Evolutionary conservation across 2,888 invertebrate species (phyloP), one percentile per base, ranked within the genome.

Genomic region (Smittia aterrima): DNA sequence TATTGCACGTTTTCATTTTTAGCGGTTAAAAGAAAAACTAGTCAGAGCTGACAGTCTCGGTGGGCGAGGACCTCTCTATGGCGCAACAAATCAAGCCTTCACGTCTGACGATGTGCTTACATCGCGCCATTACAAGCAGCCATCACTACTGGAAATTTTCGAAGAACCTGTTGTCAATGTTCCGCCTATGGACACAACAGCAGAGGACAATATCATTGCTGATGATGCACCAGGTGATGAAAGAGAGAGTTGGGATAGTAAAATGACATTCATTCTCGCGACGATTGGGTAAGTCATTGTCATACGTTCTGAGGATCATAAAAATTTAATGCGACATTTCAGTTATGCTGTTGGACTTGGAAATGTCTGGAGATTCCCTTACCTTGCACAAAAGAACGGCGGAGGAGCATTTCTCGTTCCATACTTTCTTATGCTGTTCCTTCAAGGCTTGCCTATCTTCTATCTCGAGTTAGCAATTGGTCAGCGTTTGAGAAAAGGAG

Each of bases 331-430:
- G 16, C 76, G 27, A 6, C 24, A 58, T 77, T 76, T 2, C 72
- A 83, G 85, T 4, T 96, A 96, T 79, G 96, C 96, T 3, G 96
- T 96, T 1, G 96, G 96, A 0, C 85, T 96, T 54, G 96, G 96
- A 3, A 96, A 96, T 80, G 96, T 96, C 0, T 96, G 96, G 96
- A 87, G 96, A 77, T 96, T 96, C 83, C 96, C 96, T 0, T 96
- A 96, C 83, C 84, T 96, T 77, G 95, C 96, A 0, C 96, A 96
- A 81, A 96, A 96, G 82, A 95, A 95, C 79, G 96, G 96, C 0
- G 96, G 96, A 74, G 96, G 97, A 22, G 97, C 97, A n/a, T 98
- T 98, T 81, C 85, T 98, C 76, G 96, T 98, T 78, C 97, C 97
- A 0, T 98, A 97, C 83, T 67, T 67, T 38, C 32, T 67, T 7